A percentile compares a stretch with the other conserved stretches of the same genome.
Conservation (phyloP, 92 coral and sea anemone species). For the Actinernus sp. region DNA sequence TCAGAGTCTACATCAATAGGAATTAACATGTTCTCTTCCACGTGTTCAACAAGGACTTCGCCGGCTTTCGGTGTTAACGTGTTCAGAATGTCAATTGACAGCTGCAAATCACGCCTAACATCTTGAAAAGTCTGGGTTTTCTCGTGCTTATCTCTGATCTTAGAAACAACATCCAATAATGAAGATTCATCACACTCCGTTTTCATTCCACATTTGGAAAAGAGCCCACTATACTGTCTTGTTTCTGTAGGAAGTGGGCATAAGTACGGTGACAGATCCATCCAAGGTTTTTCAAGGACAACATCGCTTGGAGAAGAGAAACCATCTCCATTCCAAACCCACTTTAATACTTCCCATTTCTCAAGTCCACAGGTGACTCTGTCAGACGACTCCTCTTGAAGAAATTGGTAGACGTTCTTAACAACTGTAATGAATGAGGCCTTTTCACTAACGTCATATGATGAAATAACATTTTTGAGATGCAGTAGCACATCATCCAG, state of each 20-base stretch:
- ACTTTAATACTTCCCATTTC: background rate
- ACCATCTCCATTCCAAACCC: conserved; percentile 78
- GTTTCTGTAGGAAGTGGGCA: conserved; percentile 47
- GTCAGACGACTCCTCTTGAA: background rate
- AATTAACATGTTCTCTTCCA: conserved; percentile 22
- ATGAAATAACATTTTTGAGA: conserved; percentile 20
- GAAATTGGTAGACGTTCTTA: conserved; percentile 45
- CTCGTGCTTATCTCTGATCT: conserved; percentile 39
- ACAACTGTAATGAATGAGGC: conserved; percentile 25
- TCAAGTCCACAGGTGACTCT: background rate
- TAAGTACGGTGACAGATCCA: conserved; percentile 56
- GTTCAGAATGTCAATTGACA: conserved; percentile 45
- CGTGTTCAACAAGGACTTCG: background rate
- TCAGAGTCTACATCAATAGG: conserved; percentile 42
- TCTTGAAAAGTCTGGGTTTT: background rate
- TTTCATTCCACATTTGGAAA: conserved; percentile 50
- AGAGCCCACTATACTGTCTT: conserved; percentile 4
- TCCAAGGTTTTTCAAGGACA: conserved; percentile 4
- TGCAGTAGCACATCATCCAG: conserved; percentile 35
- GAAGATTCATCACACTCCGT: conserved; percentile 6
- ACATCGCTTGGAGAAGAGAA: conserved; percentile 59
- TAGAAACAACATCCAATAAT: conserved; percentile 20
- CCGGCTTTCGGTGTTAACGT: conserved; percentile 27
- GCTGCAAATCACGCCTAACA: conserved; percentile 44
- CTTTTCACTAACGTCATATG: conserved; percentile 34